phyloP scores from a whole-genome alignment of 2,113 vertebrate species.

The Phylloscopus whistleri region DNA sequence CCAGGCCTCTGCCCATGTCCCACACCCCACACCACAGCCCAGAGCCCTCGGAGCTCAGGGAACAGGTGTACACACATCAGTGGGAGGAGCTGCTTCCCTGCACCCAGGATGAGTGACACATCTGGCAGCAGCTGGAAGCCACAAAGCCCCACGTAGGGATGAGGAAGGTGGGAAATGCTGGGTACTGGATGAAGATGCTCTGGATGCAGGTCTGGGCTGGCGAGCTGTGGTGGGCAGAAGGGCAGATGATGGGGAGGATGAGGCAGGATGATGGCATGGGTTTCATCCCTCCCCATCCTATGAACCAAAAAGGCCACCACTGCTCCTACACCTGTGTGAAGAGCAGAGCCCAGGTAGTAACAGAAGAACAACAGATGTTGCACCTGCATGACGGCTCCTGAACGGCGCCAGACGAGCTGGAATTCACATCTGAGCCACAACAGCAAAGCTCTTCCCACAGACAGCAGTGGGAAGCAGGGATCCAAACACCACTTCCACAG shows the following conservation, averaged over 20 bases:
- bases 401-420: neutral
- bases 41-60: accelerated
- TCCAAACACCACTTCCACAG: neutral
- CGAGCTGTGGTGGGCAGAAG: neutral
- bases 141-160: accelerated
- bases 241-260: neutral
- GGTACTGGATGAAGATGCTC: neutral
- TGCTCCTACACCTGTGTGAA: neutral
- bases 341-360: constrained; percentile 17
- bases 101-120: neutral
- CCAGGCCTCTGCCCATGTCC: neutral
- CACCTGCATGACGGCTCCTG: constrained; percentile 3
- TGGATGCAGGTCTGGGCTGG: neutral
- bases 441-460: neutral
- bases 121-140: neutral
- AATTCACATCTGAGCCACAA: constrained; percentile 4
- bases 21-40: neutral
- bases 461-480: neutral
- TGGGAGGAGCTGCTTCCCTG: neutral
- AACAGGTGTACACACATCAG: neutral
- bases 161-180: neutral
- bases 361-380: constrained; percentile 28
- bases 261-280: neutral
- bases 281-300: neutral
- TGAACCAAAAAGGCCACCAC: neutral